These are phyloP conservation scores for Acipenser ruthenus DNA, from an alignment of 2,797 vertebrate genomes.

Conservation along the genomic window DNA sequence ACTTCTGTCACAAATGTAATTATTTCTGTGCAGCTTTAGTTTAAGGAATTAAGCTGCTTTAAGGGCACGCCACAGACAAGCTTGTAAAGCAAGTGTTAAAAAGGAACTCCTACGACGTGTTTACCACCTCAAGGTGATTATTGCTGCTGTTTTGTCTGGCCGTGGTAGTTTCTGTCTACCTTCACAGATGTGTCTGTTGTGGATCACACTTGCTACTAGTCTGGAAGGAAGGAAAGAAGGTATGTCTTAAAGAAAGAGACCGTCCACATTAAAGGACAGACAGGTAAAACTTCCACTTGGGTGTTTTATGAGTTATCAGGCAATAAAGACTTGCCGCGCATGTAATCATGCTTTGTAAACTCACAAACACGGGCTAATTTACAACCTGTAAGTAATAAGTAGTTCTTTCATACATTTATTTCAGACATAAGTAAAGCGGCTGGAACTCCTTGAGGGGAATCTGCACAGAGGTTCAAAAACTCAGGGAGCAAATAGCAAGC, in stretches of 20 bases:
- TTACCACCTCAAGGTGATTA: background rate
- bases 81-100: background rate
- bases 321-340: background rate
- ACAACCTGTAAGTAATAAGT: background rate
- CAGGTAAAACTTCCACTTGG: background rate
- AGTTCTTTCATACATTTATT: background rate
- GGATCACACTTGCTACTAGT: background rate
- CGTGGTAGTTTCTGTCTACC: background rate
- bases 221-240: background rate
- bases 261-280: background rate
- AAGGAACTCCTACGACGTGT: background rate
- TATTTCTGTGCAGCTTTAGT: conserved; percentile 54
- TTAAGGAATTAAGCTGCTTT: conserved; percentile 65
- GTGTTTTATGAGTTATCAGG: background rate
- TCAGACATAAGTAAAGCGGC: background rate
- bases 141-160: background rate
- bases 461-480: no score
- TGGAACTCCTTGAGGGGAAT: no score
- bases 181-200: background rate
- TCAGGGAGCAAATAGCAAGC: no score
- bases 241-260: background rate
- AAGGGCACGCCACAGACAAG: conserved; percentile 29
- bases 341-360: background rate
- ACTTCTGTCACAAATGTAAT: conserved; percentile 70
- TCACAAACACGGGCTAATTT: background rate